phyloP scores from a whole-genome alignment of 2,113 vertebrate genomes.

The Cyanistes caeruleus region DNA sequence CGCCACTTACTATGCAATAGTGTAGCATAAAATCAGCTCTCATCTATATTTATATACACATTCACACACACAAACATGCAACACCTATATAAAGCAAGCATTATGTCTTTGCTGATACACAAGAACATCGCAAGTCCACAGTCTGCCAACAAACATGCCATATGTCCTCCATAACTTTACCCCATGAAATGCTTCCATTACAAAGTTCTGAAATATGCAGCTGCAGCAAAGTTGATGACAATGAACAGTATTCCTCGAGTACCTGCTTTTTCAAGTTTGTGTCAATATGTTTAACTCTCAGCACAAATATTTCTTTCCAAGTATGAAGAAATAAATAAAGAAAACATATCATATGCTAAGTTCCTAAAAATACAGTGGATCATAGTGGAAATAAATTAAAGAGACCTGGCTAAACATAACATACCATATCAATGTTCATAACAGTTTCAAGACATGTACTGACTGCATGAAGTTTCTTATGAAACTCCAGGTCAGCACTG shows the following conservation, averaged over 20 bases:
- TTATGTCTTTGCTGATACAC: not conserved
- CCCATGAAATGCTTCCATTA: not conserved
- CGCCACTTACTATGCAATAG: not conserved
- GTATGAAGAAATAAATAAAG: not conserved
- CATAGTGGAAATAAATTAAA: not conserved
- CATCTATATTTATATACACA: not conserved
- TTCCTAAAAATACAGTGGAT: not conserved
- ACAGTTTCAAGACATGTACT: not conserved
- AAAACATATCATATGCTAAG: not conserved
- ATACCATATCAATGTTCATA: not conserved
- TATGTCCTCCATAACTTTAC: not conserved
- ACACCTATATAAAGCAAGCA: not conserved
- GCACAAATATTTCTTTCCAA: not conserved
- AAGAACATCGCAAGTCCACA: not conserved
- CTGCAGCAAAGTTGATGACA: not conserved
- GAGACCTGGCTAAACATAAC: not conserved
- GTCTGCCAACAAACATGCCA: not conserved
- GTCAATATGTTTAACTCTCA: not conserved
- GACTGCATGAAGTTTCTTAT: not conserved
- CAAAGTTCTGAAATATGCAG: not conserved
- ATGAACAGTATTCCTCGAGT: not conserved
- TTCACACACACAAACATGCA: not conserved
- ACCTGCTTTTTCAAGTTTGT: not conserved
- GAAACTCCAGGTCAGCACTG: not conserved
- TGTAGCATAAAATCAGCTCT: not conserved